Base-by-base conservation (phyloP, 2,113 vertebrate genomes). In the Antechinus stuartii region DNA sequence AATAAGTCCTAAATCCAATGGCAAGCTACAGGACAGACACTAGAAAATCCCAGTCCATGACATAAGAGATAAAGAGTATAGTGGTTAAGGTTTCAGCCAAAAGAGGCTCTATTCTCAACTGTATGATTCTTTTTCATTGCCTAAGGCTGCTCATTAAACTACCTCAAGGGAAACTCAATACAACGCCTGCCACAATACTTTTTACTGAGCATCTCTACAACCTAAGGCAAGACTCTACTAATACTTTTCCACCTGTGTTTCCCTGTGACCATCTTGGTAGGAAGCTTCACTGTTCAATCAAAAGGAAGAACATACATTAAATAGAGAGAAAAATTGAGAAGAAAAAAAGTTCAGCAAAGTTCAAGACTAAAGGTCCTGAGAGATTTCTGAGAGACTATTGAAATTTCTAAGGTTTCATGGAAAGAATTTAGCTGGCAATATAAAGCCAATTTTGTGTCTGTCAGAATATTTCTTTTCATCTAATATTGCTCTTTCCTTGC, bases 121-220 rank as follows among this genome's bases (percentile, higher is more conserved):
- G 27, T 90, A 89, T 55, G 97, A 96, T 96, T 92, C 42, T 4
- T 97, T 95, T 47, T 93, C 92, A 91, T 54, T 93, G 84, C 91
- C 84, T 94, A 54, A n/a, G 91, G 90, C 47, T 92, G 68, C 68
- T 84, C n/a, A 46, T 0, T 94, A 89, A 97, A 76, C 16, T 27
- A 94, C 55, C 54, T 95, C 54, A 27, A 96, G 56, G 54, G 90
- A 93, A 61, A 2, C 2, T 96, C n/a, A 92, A 46, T 0, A 0
- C 92, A 84, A 23, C 1, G 94, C 2, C 92, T 97, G 76, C 91
- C 84, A 91, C 94, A 90, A 0, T 90, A 90, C 93, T 92, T 94
- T 61, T 52, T 56, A n/a, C 46, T 94, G 53, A 93, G 89, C 52
- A 93, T 35, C 54, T 95, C 92, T n/a, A 49, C 42, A 96, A 26